Evolutionary conservation across 1,140 invertebrate species (phyloP).

Genomic region (Drosophila lacertosa): DNA sequence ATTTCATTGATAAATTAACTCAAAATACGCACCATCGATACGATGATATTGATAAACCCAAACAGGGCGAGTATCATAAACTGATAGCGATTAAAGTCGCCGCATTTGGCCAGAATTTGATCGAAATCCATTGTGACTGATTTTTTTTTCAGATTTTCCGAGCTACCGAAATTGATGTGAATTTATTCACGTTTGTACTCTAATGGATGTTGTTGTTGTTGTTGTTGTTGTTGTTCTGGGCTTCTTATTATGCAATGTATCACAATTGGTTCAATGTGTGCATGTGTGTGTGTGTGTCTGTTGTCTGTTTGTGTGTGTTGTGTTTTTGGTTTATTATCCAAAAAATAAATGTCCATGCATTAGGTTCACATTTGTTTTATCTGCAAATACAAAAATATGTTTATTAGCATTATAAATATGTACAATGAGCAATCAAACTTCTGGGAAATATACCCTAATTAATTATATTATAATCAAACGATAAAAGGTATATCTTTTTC

Average conservation of each 20-base stretch:
- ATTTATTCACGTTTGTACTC: slow-evolving; percentile 14
- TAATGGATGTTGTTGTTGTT: not conserved
- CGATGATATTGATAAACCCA: slow-evolving; percentile 85
- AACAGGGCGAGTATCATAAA: slow-evolving; percentile 86
- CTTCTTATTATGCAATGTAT: slow-evolving; percentile 25
- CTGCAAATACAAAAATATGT: slow-evolving; percentile 32
- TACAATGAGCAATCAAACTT: not conserved
- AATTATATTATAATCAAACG: not conserved
- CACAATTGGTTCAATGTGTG: slow-evolving; percentile 31
- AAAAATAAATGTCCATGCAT: slow-evolving; percentile 33
- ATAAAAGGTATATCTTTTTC: not conserved
- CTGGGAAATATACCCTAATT: not conserved
- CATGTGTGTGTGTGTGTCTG: slow-evolving; percentile 22
- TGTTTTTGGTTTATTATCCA: slow-evolving; percentile 35
- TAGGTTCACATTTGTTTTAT: slow-evolving; percentile 61
- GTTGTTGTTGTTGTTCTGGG: not conserved
- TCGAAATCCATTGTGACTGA: slow-evolving; percentile 86
- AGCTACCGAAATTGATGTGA: slow-evolving; percentile 2
- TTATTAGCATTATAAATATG: not conserved
- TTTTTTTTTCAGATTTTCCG: slow-evolving; percentile 10
- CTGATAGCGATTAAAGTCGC: slow-evolving; percentile 87
- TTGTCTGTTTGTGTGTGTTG: slow-evolving; percentile 27
- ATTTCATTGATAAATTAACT: not conserved
- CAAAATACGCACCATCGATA: slow-evolving; percentile 82
- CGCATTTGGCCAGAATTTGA: slow-evolving; percentile 86